These are phyloP conservation scores for Protomyctophum bolini DNA, from an alignment of 2,113 vertebrate genomes.

Conservation along the genomic window DNA sequence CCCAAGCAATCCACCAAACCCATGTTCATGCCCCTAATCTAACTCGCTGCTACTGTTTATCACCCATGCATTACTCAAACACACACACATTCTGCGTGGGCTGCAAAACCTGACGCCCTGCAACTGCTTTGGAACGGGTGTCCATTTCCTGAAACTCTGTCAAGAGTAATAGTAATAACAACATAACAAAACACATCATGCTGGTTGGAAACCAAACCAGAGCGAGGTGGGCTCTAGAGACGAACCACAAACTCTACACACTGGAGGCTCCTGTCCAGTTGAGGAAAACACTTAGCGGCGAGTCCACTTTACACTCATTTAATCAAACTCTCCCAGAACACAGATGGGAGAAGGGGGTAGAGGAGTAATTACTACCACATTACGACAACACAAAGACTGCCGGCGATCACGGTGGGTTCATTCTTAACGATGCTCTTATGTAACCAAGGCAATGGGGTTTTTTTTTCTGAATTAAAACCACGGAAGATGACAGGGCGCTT, in stretches of 20 bases:
- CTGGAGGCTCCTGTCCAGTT: conserved; percentile 23
- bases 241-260: conserved; percentile 50
- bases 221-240: conserved; percentile 33
- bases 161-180: conserved; percentile 37
- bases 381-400: conserved; percentile 65
- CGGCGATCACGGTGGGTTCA: conserved; percentile 43
- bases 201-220: conserved; percentile 19
- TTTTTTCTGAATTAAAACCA: conserved; percentile 31
- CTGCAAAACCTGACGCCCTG: conserved; percentile 15
- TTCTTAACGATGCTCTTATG: conserved; percentile 56
- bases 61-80: conserved; percentile 24
- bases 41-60: background rate
- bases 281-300: conserved; percentile 55
- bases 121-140: conserved; percentile 15
- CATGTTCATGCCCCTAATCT: too few species aligned
- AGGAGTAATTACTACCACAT: conserved; percentile 68
- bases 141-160: conserved; percentile 45
- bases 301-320: conserved; percentile 58
- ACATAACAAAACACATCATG: conserved; percentile 52
- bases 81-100: conserved; percentile 21
- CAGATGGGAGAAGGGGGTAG: conserved; percentile 14
- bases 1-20: too few species aligned
- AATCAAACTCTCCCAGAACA: conserved; percentile 58
- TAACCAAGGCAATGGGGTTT: conserved; percentile 49
- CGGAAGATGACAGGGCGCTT: conserved; percentile 28